phyloP scores from a whole-genome alignment of 2,888 invertebrate genomes.

The Ophonus ardosiacus region DNA sequence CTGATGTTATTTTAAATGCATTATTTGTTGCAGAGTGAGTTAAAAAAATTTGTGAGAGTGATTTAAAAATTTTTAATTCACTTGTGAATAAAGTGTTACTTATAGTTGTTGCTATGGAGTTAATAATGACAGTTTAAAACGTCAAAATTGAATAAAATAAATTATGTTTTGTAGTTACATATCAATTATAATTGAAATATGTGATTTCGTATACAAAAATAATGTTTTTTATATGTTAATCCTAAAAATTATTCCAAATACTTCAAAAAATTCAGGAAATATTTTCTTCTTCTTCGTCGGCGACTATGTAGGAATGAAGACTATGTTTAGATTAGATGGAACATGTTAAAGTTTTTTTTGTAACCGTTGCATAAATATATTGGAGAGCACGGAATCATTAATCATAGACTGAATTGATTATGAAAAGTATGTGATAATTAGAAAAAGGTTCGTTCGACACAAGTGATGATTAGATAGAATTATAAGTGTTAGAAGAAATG shows the following conservation, averaged over 20 bases:
- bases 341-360: constrained; percentile 31
- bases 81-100: too few relatives aligned
- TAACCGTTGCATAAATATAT: constrained; percentile 19
- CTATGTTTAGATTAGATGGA: constrained; percentile 13
- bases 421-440: constrained; percentile 38
- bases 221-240: background rate
- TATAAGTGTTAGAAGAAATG: constrained; percentile 10
- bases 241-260: background rate
- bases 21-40: too few relatives aligned
- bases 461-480: constrained; percentile 44
- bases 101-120: too few relatives aligned
- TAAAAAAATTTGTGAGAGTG: too few relatives aligned
- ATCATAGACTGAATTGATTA: constrained; percentile 34
- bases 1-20: too few relatives aligned
- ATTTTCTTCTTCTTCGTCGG: background rate
- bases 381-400: constrained; percentile 36
- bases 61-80: too few relatives aligned
- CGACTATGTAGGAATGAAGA: constrained; percentile 13
- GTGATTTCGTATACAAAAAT: background rate
- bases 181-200: background rate
- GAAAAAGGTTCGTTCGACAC: constrained; percentile 31
- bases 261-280: background rate
- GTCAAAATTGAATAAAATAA: too few relatives aligned
- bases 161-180: background rate
- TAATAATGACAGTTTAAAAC: too few relatives aligned